A percentile compares a stretch with the other conserved stretches of the same genome.
Evolutionary conservation across 2,113 vertebrate species (phyloP).

Genomic region (Hemibagrus wyckioides): DNA sequence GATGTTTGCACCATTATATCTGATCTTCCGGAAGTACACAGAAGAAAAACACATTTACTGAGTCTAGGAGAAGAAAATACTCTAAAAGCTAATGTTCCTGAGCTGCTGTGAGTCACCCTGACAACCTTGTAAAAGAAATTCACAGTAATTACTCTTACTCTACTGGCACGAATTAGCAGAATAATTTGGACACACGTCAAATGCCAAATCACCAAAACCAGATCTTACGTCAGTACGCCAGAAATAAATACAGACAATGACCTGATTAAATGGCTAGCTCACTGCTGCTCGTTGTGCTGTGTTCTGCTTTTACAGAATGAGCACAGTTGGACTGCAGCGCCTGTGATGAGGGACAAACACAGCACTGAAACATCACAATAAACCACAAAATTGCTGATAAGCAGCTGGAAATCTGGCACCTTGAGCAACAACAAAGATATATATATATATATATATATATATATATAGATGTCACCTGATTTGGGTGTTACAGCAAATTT

Average conservation of each 20-base stretch:
- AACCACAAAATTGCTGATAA: not conserved
- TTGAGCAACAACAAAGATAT: not conserved
- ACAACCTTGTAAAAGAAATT: not conserved
- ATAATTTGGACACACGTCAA: not conserved
- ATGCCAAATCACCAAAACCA: slow-evolving; percentile 7
- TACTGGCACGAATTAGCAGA: not conserved
- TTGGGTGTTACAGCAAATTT: not conserved
- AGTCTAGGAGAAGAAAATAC: not conserved
- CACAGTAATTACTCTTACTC: not conserved
- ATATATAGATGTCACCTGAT: too few species aligned
- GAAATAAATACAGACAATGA: not conserved
- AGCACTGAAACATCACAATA: not conserved
- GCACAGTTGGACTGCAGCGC: not conserved
- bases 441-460: too few species aligned
- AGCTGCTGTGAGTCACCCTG: not conserved
- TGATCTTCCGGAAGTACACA: not conserved
- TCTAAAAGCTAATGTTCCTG: not conserved
- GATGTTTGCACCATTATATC: not conserved
- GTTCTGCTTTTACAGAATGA: not conserved
- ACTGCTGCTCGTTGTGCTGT: not conserved
- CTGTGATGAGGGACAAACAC: not conserved
- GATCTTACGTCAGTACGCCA: not conserved
- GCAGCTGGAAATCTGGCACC: slow-evolving; percentile 3
- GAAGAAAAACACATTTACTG: not conserved
- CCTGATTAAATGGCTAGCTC: not conserved